phyloP scores from a whole-genome alignment of 2,113 vertebrate genomes.

The Pluvianellus socialis region DNA sequence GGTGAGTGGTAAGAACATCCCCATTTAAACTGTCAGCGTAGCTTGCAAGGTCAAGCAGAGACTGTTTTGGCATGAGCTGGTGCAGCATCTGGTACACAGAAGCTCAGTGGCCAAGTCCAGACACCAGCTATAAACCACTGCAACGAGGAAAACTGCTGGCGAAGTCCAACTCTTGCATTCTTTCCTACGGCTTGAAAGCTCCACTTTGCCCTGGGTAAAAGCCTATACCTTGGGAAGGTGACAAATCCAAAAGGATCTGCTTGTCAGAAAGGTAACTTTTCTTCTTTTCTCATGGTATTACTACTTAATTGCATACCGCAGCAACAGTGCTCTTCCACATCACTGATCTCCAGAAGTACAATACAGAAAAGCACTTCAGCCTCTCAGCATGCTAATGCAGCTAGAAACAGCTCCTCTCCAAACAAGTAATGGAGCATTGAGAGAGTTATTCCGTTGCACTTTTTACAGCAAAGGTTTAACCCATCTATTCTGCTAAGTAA shows the following conservation, averaged over 20 bases:
- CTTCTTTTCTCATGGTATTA: neutral
- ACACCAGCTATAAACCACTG: neutral
- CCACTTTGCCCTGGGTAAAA: neutral
- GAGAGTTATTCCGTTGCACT: neutral
- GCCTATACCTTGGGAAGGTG: neutral
- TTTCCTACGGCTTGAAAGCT: neutral
- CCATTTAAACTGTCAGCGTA: neutral
- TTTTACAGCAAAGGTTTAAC: neutral
- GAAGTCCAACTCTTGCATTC: neutral
- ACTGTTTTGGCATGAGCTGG: neutral
- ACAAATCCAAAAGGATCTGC: neutral
- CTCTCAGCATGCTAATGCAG: accelerated
- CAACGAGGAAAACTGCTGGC: neutral
- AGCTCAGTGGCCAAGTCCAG: neutral
- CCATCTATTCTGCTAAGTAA: neutral
- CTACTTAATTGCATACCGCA: neutral
- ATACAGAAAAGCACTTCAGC: neutral
- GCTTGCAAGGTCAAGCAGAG: neutral
- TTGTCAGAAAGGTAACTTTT: neutral
- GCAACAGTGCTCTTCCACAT: neutral
- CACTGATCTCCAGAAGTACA: neutral
- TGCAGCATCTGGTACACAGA: neutral
- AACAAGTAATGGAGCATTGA: neutral
- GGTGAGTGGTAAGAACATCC: neutral
- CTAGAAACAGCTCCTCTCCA: neutral